Percentiles rank a stretch among this genome's conserved stretches.
phyloP scores from a whole-genome alignment of 1,140 invertebrate species.

The Anoplophora glabripennis region DNA sequence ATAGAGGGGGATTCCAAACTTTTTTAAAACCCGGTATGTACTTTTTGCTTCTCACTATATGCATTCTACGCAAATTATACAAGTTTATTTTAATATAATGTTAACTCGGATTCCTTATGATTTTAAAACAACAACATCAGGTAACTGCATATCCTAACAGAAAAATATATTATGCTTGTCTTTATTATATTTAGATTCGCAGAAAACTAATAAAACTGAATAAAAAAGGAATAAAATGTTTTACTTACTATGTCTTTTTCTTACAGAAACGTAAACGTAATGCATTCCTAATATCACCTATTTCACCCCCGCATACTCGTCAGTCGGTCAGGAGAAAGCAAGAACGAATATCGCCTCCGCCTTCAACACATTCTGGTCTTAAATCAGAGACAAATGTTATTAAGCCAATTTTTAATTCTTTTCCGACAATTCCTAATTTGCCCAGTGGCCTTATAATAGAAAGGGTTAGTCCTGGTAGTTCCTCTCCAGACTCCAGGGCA shows the following conservation, averaged over 20 bases:
- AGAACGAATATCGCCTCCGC: conserved; percentile 7
- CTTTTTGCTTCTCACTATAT: too few relatives aligned
- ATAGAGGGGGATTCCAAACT: too few relatives aligned
- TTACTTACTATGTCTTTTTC: neutral
- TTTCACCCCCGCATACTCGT: conserved; percentile 54
- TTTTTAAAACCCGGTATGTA: too few relatives aligned
- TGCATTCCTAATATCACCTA: conserved; percentile 49
- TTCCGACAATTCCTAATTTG: conserved; percentile 41
- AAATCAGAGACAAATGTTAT: conserved; percentile 5
- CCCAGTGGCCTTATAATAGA: conserved; percentile 46
- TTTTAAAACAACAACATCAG: too few relatives aligned
- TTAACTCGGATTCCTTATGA: too few relatives aligned
- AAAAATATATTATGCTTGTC: too few relatives aligned
- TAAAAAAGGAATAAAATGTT: too few relatives aligned
- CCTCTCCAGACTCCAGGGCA: conserved; percentile 50
- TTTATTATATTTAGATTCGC: too few relatives aligned
- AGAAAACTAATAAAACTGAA: too few relatives aligned
- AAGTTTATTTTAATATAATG: too few relatives aligned
- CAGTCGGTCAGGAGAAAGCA: conserved; percentile 42
- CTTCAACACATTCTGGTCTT: neutral
- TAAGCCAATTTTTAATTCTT: conserved; percentile 27
- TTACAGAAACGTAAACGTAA: conserved; percentile 53
- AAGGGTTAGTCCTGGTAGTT: conserved; percentile 44
- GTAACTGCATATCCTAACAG: too few relatives aligned
- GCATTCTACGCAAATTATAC: too few relatives aligned